Base-by-base conservation (phyloP, 2,113 vertebrate species). In the Phrynosoma platyrhinos region DNA sequence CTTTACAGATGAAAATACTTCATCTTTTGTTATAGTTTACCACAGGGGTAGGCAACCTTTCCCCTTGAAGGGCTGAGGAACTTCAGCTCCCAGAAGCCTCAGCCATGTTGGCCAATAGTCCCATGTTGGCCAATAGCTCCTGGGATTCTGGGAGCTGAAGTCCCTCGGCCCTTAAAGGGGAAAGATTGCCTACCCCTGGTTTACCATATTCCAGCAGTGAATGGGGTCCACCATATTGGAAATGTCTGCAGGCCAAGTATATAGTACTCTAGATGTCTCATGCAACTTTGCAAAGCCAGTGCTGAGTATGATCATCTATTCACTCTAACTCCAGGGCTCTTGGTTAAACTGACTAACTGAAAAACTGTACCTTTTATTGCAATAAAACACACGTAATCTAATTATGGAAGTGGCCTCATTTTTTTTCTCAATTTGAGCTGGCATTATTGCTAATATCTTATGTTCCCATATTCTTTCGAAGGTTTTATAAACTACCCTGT, bases 371-470 rank as follows among this genome's bases (percentile, higher is more conserved):
- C 4, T 75, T 47, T 10, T 75, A 40, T 36, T 75, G 8, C 47
- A 82, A 1, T 91, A 69, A 84, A 94, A 85, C 52, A 32, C 32
- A 47, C 81, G 87, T 85, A 90, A 89, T 88, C 84, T 88, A 75
- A 91, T 78, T 94, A 72, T 93, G 86, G 80, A 92, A 83, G 94
- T 83, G 71, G 42, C 72, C 91, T 96, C 86, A 92, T 95, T 94
- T 95, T 84, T 36, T 58, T 58, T 69, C 10, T 90, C 89, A 94
- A 90, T 89, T 92, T 94, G 94, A 96, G 91, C 94, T 94, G 92
- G 96, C 94, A 93, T 94, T 94, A 93, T 95, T 95, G 91, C 90
- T 92, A 93, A 95, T 94, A 92, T 95, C 92, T 93, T 93, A 95
- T 92, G 90, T 95, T 96, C 95, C 93, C 94, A 95, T 95, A 84